A percentile compares a stretch with the other conserved stretches of the same genome.
Conservation (phyloP, 2,888 invertebrate species). For the Heterodera filipjevi region DNA sequence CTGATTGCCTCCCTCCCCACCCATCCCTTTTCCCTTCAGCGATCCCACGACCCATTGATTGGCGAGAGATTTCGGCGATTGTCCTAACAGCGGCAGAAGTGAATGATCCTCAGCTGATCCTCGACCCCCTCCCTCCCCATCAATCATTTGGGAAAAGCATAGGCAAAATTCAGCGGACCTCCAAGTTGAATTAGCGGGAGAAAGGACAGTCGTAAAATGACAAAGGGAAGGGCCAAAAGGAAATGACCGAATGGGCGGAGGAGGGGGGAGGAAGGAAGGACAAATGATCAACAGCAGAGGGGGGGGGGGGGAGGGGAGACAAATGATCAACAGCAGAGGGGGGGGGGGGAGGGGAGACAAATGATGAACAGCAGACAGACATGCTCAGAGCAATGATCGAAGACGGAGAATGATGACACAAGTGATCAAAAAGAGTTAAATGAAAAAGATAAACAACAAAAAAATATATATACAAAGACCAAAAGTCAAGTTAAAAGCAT, state of each 20-base stretch:
- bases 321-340: no score
- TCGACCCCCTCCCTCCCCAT: not conserved
- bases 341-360: no score
- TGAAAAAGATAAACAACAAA: no score
- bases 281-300: not conserved
- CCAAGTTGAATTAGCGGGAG: not conserved
- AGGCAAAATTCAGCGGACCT: not conserved
- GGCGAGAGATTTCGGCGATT: constrained; percentile 5
- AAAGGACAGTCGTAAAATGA: not conserved
- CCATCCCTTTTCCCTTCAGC: not conserved
- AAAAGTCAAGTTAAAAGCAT: not conserved
- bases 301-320: no score
- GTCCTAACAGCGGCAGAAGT: not conserved
- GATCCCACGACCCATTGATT: constrained; percentile 9
- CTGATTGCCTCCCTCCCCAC: no score
- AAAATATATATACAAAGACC: not conserved
- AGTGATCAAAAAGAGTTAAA: not conserved
- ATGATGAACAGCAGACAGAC: no score
- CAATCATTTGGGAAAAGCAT: constrained; percentile 1
- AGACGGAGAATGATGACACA: no score
- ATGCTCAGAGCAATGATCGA: no score
- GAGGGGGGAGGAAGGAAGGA: not conserved
- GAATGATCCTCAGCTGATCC: not conserved
- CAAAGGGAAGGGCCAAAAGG: not conserved
- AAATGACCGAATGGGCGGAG: not conserved